Evolutionary conservation across 2,113 vertebrate species (phyloP).

Genomic region (Microtus ochrogaster): DNA sequence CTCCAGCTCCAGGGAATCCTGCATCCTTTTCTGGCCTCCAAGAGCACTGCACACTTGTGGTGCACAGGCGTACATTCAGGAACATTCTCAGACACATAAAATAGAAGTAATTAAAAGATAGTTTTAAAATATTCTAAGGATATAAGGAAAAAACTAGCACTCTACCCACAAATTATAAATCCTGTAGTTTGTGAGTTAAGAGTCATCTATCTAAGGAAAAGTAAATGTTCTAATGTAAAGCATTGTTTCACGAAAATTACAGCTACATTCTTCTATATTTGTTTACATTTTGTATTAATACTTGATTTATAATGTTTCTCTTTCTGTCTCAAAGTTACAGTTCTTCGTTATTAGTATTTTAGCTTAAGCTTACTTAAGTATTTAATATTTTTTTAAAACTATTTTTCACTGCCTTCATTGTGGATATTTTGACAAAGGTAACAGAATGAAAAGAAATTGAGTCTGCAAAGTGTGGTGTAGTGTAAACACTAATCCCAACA

Average conservation of each 20-base stretch:
- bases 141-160: constrained; percentile 24
- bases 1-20: neutral
- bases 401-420: constrained; percentile 42
- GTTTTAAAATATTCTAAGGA: neutral
- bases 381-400: neutral
- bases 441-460: neutral
- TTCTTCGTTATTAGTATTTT: constrained; percentile 55
- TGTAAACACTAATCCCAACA: neutral
- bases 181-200: constrained; percentile 54
- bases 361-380: neutral
- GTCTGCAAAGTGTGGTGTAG: neutral
- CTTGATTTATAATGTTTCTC: constrained; percentile 59
- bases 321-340: neutral
- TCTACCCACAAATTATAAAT: neutral
- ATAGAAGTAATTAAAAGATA: neutral
- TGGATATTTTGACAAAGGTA: constrained; percentile 51
- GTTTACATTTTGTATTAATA: constrained; percentile 64
- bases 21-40: neutral
- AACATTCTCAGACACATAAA: neutral
- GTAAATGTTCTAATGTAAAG: constrained; percentile 53
- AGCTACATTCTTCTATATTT: constrained; percentile 26
- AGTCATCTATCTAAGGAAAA: constrained; percentile 58
- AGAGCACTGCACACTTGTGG: neutral
- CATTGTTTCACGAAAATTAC: constrained; percentile 48
- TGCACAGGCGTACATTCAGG: neutral